phyloP scores from a whole-genome alignment of 2,888 invertebrate species.

The Mesorhabditis spiculigera region DNA sequence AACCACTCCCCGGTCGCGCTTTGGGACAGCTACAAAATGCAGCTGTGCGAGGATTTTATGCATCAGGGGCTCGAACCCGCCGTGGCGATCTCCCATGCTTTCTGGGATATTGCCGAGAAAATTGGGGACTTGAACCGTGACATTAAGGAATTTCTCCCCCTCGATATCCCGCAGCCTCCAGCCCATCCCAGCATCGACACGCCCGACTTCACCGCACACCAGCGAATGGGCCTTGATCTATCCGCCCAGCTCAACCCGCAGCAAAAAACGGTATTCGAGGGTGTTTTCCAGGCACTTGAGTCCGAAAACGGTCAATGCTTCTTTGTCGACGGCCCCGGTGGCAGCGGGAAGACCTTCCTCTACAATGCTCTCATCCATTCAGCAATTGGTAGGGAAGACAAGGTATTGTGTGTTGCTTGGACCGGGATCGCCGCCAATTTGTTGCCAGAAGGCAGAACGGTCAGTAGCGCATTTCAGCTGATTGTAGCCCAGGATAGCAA shows the following conservation, averaged over 20 bases:
- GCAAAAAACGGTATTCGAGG: slow-evolving; percentile 4
- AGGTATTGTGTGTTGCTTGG: slow-evolving; percentile 17
- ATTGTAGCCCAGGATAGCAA: slow-evolving; percentile 10
- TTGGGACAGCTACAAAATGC: slow-evolving; percentile 11
- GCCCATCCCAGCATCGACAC: background rate
- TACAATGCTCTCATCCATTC: slow-evolving; percentile 39
- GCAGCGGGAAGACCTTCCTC: slow-evolving; percentile 61
- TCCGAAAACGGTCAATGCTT: slow-evolving; percentile 18
- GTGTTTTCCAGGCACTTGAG: background rate
- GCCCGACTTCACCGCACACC: background rate
- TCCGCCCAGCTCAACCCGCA: slow-evolving; percentile 9
- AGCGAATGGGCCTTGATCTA: slow-evolving; percentile 2
- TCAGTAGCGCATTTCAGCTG: slow-evolving; percentile 17
- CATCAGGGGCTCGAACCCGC: background rate
- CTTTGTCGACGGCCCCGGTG: slow-evolving; percentile 60
- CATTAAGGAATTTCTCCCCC: background rate
- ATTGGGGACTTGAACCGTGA: background rate
- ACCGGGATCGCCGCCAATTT: slow-evolving; percentile 23
- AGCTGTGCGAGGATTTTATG: slow-evolving; percentile 10
- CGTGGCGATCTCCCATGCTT: slow-evolving; percentile 12
- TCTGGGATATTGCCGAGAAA: slow-evolving; percentile 12
- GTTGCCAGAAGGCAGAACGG: slow-evolving; percentile 21
- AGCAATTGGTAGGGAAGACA: slow-evolving; percentile 3
- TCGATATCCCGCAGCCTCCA: background rate
- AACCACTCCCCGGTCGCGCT: slow-evolving; percentile 6